A percentile compares a stretch with the other conserved stretches of the same genome.
These are phyloP conservation scores for Chouioia cunea DNA, from an alignment of 2,888 invertebrate species.

Conservation along the genomic window DNA sequence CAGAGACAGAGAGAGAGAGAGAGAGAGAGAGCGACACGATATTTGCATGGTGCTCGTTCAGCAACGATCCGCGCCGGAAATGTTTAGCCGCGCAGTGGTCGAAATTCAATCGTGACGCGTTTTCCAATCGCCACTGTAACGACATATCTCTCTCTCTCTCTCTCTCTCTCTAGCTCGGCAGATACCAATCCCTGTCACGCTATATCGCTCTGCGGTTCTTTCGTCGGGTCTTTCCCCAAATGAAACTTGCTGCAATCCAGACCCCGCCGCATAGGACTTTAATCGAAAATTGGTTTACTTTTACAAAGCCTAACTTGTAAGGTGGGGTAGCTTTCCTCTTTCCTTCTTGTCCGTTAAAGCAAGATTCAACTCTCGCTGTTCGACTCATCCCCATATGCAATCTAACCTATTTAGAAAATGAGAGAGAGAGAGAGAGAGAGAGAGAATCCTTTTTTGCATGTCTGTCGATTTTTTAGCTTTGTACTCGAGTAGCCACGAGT, in stretches of 20 bases:
- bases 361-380: no score
- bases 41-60: constrained; percentile 35
- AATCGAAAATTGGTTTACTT: constrained; percentile 53
- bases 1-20: constrained; percentile 11
- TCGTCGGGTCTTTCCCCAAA: constrained; percentile 26
- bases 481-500: no score
- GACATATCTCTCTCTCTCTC: constrained; percentile 33
- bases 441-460: no score
- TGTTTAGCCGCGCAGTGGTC: constrained; percentile 41
- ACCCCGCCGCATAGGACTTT: constrained; percentile 42
- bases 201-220: constrained; percentile 31
- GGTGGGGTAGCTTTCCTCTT: no score
- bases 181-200: constrained; percentile 32
- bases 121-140: constrained; percentile 48
- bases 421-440: no score
- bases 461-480: no score
- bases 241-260: constrained; percentile 44
- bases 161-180: constrained; percentile 11
- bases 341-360: no score
- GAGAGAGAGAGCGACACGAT: constrained; percentile 39
- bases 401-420: no score
- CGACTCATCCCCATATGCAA: no score
- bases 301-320: constrained; percentile 44
- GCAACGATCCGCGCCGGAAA: constrained; percentile 13
- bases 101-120: constrained; percentile 50